Evolutionary conservation across 2,113 vertebrate genomes (phyloP), one percentile per base, ranked within the genome.

Genomic region (Upupa epops): DNA sequence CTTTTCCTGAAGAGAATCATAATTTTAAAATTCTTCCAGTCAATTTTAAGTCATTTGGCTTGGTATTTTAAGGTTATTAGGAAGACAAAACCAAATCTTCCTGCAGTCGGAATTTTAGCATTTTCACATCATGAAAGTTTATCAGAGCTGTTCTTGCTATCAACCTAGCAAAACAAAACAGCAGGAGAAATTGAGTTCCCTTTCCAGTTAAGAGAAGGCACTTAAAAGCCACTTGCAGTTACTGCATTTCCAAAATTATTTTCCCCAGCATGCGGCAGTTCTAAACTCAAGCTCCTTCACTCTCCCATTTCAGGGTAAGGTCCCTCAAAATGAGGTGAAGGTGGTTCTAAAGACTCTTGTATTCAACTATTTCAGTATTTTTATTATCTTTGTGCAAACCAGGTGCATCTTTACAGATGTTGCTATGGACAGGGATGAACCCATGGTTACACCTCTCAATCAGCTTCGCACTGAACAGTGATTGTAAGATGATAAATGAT

Each of bases 401-500:
- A 32, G 9, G 48, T 19, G 7, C 28, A 79, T 75, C 49, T 94
- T 88, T 73, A 81, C 25, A 63, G 34, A 19, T 90, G 45, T 18
- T 17, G 16, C 45, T n/a, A n/a, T n/a, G n/a, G n/a, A 92, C 66
- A 93, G 83, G 88, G 79, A 73, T 28, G 37, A 95, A 94, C 94
- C 85, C 92, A 94, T 89, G 69, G 76, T 90, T 93, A 84, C 51
- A 42, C 61, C n/a, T 87, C 46, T 70, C 88, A 45, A 89, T 82
- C 77, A 90, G 66, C 84, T 82, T 87, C 92, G 51, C 37, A 46
- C n/a, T 91, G 71, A 85, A 93, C 84, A 94, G 71, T 69, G 79
- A 85, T 75, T 81, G 52, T 16, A 95, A 80, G 49, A 90, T 70
- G 86, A 96, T 91, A 56, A 96, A 95, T 83, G 56, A 77, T 80